Evolutionary conservation across 2,797 vertebrate genomes (phyloP).

Genomic region (Muscicapa comitata): DNA sequence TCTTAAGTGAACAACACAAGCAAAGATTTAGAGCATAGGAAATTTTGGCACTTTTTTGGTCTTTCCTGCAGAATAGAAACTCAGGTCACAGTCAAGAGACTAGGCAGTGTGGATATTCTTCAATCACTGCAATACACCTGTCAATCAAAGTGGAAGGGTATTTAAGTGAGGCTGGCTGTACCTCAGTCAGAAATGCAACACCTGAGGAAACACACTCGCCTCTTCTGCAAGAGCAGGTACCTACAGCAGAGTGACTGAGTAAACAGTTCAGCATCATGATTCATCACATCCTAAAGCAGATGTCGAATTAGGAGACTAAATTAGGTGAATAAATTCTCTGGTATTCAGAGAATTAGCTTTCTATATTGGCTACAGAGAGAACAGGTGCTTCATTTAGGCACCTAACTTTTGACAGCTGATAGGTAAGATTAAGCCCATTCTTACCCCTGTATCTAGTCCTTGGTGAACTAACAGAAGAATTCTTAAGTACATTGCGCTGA

Average conservation of each 20-base stretch:
- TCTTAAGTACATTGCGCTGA: not conserved
- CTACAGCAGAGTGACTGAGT: not conserved
- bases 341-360: not conserved
- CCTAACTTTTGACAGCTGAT: not conserved
- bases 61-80: not conserved
- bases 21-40: not conserved
- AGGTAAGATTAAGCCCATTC: not conserved
- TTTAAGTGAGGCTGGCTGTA: not conserved
- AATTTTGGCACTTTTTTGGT: not conserved
- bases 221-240: not conserved
- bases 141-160: not conserved
- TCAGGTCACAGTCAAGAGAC: not conserved
- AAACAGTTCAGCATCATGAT: not conserved
- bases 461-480: not conserved
- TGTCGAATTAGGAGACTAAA: not conserved
- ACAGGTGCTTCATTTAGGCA: not conserved
- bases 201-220: not conserved
- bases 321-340: not conserved
- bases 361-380: not conserved
- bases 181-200: not conserved
- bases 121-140: not conserved
- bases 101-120: not conserved
- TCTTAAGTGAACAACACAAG: not conserved
- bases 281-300: not conserved
- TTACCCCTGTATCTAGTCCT: not conserved